Base-by-base conservation (phyloP, 2,888 invertebrate genomes). In the Ceriagrion tenellum region DNA sequence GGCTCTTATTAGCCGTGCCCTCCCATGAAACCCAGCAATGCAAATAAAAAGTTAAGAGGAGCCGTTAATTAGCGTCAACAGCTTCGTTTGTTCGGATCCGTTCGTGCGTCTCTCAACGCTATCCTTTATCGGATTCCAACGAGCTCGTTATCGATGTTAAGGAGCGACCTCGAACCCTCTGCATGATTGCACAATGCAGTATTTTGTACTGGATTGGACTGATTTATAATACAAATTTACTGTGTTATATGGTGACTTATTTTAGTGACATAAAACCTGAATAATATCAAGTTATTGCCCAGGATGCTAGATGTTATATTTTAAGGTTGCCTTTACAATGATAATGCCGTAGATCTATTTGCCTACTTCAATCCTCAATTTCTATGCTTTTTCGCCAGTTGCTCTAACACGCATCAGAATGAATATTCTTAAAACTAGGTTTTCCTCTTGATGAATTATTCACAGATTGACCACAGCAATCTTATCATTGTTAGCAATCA, bases 91-190 rank as follows among this genome's bases (percentile, higher is more conserved):
- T 81, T 81, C 81, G 81, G 35, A 81, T 81, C 81, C 35, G 81
- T 81, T 81, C 81, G 81, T 81, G 81, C 81, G 35, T 81, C 81
- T 81, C 81, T 81, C 81, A 81, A 81, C 81, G 81, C 81, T 13
- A 81, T 81, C 81, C n/a, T 81, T 81, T 81, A 81, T 81, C 81
- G 81, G 81, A 81, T 81, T 81, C 35, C 81, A 81, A 81, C 81
- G 81, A 81, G 81, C 81, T 81, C 30, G 35, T 81, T 81, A 81
- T 81, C n/a, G 81, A 81, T 81, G 81, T 81, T 81, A 35, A 35
- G 35, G 81, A 81, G 81, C 12, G 35, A 16, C 30, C 35, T 81
- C 35, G 10, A 35, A 35, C 18, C 81, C n/a, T 26, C 35, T 35
- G 81, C 35, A 0, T 81, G 81, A 81, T 81, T 35, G 35, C 13